Evolutionary conservation across 1,140 invertebrate species (phyloP).

Genomic region (Araneus ventricosus): DNA sequence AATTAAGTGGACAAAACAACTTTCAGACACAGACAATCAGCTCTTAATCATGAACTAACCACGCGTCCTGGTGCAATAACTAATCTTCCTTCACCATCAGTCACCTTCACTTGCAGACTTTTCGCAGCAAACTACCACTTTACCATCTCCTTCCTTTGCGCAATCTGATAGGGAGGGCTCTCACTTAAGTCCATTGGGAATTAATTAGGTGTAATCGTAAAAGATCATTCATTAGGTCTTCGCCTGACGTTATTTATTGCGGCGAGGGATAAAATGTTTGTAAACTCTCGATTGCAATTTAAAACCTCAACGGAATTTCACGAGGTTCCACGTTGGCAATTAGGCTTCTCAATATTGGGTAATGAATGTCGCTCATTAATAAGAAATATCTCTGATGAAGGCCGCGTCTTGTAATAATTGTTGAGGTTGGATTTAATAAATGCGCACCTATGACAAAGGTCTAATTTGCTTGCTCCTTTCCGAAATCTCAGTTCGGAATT

Average conservation of each 20-base stretch:
- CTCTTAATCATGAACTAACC: not conserved
- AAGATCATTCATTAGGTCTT: not conserved
- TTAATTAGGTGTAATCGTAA: slow-evolving; percentile 26
- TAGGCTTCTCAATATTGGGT: not conserved
- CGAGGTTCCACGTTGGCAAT: not conserved
- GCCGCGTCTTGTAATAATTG: not conserved
- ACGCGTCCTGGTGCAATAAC: not conserved
- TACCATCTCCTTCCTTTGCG: not conserved
- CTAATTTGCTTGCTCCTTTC: slow-evolving; percentile 9
- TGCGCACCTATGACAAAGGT: not conserved
- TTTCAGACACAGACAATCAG: no score
- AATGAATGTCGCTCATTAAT: not conserved
- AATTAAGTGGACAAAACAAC: no score
- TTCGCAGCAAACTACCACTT: not conserved
- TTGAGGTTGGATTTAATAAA: slow-evolving; percentile 10
- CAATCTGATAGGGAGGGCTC: not conserved
- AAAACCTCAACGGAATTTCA: not conserved
- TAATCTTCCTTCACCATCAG: not conserved
- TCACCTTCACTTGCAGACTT: not conserved
- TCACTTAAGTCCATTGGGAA: not conserved
- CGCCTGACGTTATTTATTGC: not conserved
- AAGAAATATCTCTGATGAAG: not conserved
- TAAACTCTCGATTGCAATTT: slow-evolving; percentile 7
- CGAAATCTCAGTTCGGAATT: not conserved
- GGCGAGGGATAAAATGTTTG: not conserved